A percentile compares a stretch with the other conserved stretches of the same genome.
These are phyloP conservation scores for Elgonia sp. DNA, from an alignment of 2,888 invertebrate species.

Conservation along the genomic window DNA sequence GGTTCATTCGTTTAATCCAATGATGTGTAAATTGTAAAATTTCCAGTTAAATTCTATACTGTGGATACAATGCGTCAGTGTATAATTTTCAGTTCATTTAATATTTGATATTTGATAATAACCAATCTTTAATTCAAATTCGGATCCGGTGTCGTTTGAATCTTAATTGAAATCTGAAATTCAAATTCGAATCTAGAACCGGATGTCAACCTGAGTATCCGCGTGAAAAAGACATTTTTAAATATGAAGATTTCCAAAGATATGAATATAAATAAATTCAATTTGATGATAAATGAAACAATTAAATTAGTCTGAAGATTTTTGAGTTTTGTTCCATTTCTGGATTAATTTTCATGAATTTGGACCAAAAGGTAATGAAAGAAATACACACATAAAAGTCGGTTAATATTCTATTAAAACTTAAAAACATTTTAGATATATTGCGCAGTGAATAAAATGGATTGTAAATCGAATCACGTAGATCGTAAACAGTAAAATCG, in stretches of 20 bases:
- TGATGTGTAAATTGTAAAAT: no score
- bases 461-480: slow-evolving; percentile 64
- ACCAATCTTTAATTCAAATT: neutral
- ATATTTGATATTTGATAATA: slow-evolving; percentile 16
- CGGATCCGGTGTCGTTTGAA: neutral
- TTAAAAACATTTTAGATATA: slow-evolving; percentile 24
- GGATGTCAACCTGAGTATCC: neutral
- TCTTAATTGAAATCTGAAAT: slow-evolving; percentile 26
- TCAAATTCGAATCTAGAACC: neutral
- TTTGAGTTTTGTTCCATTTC: no score
- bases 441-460: slow-evolving; percentile 25
- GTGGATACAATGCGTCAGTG: no score
- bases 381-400: neutral
- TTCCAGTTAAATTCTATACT: no score
- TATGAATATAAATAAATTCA: no score
- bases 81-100: neutral
- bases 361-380: neutral
- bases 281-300: no score
- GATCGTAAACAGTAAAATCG: slow-evolving; percentile 62
- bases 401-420: neutral
- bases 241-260: no score
- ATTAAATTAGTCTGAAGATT: no score
- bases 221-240: no score
- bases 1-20: no score
- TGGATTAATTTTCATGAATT: no score